phyloP scores from a whole-genome alignment of 2,113 vertebrate genomes.

The Xyliphius kryptos region DNA sequence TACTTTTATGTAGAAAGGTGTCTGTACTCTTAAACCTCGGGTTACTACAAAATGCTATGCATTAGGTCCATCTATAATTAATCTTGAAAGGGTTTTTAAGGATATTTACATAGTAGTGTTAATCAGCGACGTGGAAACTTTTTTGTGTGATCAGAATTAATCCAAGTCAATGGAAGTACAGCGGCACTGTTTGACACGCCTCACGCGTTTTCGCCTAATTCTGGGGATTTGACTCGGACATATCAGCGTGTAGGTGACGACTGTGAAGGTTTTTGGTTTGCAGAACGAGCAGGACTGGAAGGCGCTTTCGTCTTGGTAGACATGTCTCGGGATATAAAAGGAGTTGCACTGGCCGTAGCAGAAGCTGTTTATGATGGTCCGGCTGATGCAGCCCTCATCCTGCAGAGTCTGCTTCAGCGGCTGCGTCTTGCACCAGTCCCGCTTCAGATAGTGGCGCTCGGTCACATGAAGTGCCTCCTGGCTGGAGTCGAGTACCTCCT shows the following conservation, averaged over 20 bases:
- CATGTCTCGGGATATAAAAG: conserved; percentile 89
- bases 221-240: conserved; percentile 84
- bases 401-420: conserved; percentile 90
- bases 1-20: too few relatives aligned
- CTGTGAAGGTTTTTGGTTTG: conserved; percentile 87
- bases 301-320: conserved; percentile 80
- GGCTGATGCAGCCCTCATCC: conserved; percentile 87
- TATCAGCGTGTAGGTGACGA: conserved; percentile 84
- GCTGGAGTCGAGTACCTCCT: conserved; percentile 92
- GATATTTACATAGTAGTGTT: too few relatives aligned
- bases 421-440: conserved; percentile 96
- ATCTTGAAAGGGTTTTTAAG: too few relatives aligned
- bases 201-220: conserved; percentile 83
- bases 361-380: conserved; percentile 88
- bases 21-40: too few relatives aligned
- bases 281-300: conserved; percentile 95
- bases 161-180: conserved; percentile 88
- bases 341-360: conserved; percentile 98
- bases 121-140: not conserved
- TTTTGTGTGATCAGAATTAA: conserved; percentile 50
- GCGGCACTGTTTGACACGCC: conserved; percentile 91
- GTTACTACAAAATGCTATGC: too few relatives aligned
- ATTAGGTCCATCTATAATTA: too few relatives aligned
- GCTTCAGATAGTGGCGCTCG: conserved; percentile 84
- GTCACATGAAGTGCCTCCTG: conserved; percentile 92